Evolutionary conservation across 2,797 vertebrate genomes (phyloP), one percentile per base, ranked within the genome.

Genomic region (Lepidocolaptes lacrymiger): DNA sequence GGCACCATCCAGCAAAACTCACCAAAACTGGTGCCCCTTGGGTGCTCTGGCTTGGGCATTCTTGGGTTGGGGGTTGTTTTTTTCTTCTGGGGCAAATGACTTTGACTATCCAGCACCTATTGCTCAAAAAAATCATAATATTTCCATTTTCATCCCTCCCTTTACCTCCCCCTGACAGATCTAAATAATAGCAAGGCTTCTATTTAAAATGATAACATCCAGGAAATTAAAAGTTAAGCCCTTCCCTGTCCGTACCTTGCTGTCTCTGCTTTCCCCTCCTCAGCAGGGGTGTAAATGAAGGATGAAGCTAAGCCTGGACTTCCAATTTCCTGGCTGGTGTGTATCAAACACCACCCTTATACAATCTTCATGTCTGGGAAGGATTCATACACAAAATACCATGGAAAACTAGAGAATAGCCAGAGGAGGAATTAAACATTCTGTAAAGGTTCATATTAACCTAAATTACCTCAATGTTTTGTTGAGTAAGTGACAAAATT

Each of bases 191-290:
- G 78, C 44, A 48, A 81, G 73, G 75, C 74, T 93, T 49, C 62
- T 77, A 51, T 93, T 96, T 88, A 86, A 93, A 69, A 81, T 75
- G 73, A 95, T 96, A 95, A 93, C 83, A 68, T 61, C 30, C 73
- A 95, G 95, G 95, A 97, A 97, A 97, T 97, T 96, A 96, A 96
- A 97, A 96, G 89, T 90, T 95, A 92, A 94, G 67, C 62, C 11
- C 8, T 52, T 41, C 46, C 9, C 77, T 76, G 51, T 79, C 92
- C 11, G 1, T 89, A 59, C 61, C 76, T 75, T 2, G 3, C 32
- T 64, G 66, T 91, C 71, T 67, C 51, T 89, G 76, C 71, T 43
- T 28, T 61, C 56, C 52, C 69, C 55, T 72, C 77, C 85, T 91
- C 83, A 84, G 23, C 41, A 30, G 54, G 39, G 85, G 85, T 85